phyloP scores from a whole-genome alignment of 2,113 vertebrate species.

The Asarcornis scutulata region DNA sequence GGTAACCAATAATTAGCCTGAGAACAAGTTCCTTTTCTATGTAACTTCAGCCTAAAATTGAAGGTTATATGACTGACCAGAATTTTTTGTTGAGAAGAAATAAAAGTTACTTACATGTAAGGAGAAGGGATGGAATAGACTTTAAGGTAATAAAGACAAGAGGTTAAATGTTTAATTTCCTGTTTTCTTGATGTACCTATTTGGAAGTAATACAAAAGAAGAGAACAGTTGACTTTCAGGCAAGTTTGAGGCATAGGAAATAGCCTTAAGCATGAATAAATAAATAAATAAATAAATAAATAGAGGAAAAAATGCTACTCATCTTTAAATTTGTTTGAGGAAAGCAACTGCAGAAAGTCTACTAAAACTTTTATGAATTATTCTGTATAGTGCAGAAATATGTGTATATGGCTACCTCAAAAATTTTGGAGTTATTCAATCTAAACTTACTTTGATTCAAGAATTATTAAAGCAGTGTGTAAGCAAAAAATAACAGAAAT shows the following conservation, averaged over 20 bases:
- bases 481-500: background rate
- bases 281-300: background rate
- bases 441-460: background rate
- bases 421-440: background rate
- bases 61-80: background rate
- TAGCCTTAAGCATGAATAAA: background rate
- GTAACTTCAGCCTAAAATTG: background rate
- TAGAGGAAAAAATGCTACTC: accelerated
- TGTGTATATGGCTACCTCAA: background rate
- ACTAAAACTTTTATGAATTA: background rate
- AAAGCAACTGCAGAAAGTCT: background rate
- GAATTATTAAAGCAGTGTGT: background rate
- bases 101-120: background rate
- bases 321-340: background rate
- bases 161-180: background rate
- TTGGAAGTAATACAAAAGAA: background rate
- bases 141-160: background rate
- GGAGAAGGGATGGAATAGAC: background rate
- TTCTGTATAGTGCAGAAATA: background rate
- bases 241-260: background rate
- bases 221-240: background rate
- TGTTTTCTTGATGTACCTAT: accelerated
- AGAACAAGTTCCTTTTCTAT: background rate
- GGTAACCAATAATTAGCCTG: background rate
- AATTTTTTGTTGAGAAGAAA: background rate